Base-by-base conservation (phyloP, 2,797 vertebrate genomes). In the Lepus oiostolus region DNA sequence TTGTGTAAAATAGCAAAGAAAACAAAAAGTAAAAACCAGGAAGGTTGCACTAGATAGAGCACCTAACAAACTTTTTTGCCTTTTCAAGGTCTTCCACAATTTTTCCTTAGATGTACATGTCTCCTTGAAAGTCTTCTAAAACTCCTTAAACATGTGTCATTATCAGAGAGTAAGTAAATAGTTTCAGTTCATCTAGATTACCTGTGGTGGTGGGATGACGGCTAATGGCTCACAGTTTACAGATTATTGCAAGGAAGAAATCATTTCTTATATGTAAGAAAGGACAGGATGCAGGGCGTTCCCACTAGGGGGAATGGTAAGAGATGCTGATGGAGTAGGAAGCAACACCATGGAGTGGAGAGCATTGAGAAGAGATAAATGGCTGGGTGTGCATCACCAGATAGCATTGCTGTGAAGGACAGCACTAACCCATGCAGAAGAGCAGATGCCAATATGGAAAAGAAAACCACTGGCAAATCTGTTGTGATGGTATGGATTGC, bases 121-220 rank as follows among this genome's bases (percentile, higher is more conserved):
- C 30, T 74, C 35, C 50, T 94, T 35, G 75, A 52, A 89, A 70
- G 3, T 71, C 70, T 80, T 47, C 35, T 87, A 42, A 83, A 91
- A 50, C 9, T 70, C 5, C 42, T 60, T 63, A 63, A 68, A 28
- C 13, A 26, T 28, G 0, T n/a, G 21, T 90, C 42, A 24, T 70
- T 14, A 83, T 63, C 63, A 91, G 9, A 79, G 17, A 21, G 32
- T 16, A 85, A 68, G n/a, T 38, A 65, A 77, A 83, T 17, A 50
- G 1, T 54, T 91, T 76, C n/a, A 32, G n/a, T 81, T 85, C 86
- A 42, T 65, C 14, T 71, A 71, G 28, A 52, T 6, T 62, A 22
- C 38, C 63, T 3, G 2, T 50, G 60, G 7, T 50, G 42, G 9
- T 24, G 17, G 2, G 32, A 77, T 32, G 70, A 21, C 3, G 50